A percentile compares a stretch with the other conserved stretches of the same genome.
These are phyloP conservation scores for Gymnothorax javanicus DNA, from an alignment of 2,797 vertebrate genomes.

Conservation along the genomic window DNA sequence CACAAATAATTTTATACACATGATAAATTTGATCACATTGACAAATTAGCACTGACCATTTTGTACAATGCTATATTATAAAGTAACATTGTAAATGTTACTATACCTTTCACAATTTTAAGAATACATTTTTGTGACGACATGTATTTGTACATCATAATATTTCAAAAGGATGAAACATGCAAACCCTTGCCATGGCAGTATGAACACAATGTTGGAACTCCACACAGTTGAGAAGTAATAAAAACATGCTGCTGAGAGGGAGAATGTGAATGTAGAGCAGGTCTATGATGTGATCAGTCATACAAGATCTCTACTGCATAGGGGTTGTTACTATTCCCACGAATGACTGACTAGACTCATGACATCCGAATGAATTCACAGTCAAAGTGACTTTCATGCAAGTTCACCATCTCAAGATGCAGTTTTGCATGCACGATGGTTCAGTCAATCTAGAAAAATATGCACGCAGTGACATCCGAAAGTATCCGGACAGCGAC, in stretches of 20 bases:
- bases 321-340: background rate
- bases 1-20: background rate
- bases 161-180: background rate
- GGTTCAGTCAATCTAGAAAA: background rate
- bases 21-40: background rate
- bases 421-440: slow-evolving; percentile 23
- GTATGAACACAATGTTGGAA: background rate
- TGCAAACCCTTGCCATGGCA: slow-evolving; percentile 2
- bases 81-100: background rate
- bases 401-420: background rate
- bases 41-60: background rate
- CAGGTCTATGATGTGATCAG: background rate
- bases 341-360: background rate
- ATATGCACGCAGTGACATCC: background rate
- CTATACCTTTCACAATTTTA: background rate
- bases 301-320: background rate
- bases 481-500: too few species aligned
- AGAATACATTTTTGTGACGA: background rate
- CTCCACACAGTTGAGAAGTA: background rate
- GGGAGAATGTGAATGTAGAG: background rate
- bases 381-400: slow-evolving; percentile 5
- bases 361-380: background rate
- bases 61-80: background rate
- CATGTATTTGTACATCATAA: background rate
- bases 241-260: background rate